phyloP scores from a whole-genome alignment of 2,797 vertebrate genomes.

The Phyllotis vaccarum region DNA sequence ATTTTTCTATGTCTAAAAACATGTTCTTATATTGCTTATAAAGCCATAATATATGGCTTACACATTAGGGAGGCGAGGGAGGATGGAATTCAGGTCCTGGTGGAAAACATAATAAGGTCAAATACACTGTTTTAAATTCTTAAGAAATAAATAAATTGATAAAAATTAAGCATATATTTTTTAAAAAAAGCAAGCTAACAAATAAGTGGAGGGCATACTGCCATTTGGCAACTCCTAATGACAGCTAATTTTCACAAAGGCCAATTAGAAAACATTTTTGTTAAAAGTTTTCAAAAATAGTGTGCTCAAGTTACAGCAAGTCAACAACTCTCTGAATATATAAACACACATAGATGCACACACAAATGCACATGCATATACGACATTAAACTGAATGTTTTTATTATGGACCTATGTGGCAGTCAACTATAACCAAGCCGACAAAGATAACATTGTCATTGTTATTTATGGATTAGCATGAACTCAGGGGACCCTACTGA shows the following conservation, averaged over 20 bases:
- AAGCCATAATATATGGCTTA: background rate
- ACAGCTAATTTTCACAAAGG: background rate
- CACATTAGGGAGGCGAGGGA: background rate
- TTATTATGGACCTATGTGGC: background rate
- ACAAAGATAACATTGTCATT: background rate
- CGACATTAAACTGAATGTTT: background rate
- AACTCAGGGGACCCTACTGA: background rate
- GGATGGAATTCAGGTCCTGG: background rate
- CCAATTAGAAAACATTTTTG: background rate
- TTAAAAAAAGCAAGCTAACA: background rate
- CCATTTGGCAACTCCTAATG: background rate
- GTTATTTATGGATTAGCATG: background rate
- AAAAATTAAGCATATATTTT: background rate
- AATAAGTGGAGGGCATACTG: background rate
- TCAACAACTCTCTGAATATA: background rate
- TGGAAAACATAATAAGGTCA: background rate
- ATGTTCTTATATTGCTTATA: conserved; percentile 10
- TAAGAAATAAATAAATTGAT: background rate
- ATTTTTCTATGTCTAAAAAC: background rate
- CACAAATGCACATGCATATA: background rate
- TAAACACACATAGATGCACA: background rate
- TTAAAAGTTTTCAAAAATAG: background rate
- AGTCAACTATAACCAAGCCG: background rate
- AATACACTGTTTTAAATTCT: background rate
- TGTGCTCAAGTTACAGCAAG: background rate